Evolutionary conservation across 2,888 invertebrate species (phyloP), one percentile per base, ranked within the genome.

Genomic region (Marronus borbonicus): DNA sequence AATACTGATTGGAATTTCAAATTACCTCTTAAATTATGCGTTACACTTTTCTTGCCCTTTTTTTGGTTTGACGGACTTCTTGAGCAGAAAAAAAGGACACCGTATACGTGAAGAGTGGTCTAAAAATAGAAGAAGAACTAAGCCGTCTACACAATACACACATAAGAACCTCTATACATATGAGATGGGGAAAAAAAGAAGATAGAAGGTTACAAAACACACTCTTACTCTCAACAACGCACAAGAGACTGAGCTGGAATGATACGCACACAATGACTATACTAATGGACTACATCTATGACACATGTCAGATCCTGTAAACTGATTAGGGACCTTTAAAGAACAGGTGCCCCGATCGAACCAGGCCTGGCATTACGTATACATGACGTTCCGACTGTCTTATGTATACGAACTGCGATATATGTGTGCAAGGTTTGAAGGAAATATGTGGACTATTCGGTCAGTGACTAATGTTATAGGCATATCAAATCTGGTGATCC

Each of bases 261-360:
- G 77, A 70, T 62, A 77, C 65, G 80, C 81, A 81, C 69, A 81
- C 81, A 82, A 82, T 80, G 80, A 81, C 81, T 80, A 28, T 68
- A 79, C 82, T 82, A 82, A 82, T 82, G 82, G 81, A 81, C 80
- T 78, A 78, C 76, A 79, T 75, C 79, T 78, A 79, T 80, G 81
- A 80, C 82, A 81, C 70, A 78, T 80, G 82, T 82, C 82, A 82
- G 82, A 82, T 82, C 66, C 77, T 70, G 76, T 76, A 76, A 80
- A 78, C 76, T 68, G 81, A 82, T 82, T 82, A 78, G 76, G 78
- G 72, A 74, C 58, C 72, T 74, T 44, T 44, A 60, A 31, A 50
- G 70, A 80, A 80, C 81, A 81, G 80, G 79, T 79, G 79, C 74
- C 75, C 68, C 28, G 44, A 44, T 44, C 44, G 44, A 12, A 44